Base-by-base conservation (phyloP, 2,888 invertebrate species). In the Amphipyra berbera region DNA sequence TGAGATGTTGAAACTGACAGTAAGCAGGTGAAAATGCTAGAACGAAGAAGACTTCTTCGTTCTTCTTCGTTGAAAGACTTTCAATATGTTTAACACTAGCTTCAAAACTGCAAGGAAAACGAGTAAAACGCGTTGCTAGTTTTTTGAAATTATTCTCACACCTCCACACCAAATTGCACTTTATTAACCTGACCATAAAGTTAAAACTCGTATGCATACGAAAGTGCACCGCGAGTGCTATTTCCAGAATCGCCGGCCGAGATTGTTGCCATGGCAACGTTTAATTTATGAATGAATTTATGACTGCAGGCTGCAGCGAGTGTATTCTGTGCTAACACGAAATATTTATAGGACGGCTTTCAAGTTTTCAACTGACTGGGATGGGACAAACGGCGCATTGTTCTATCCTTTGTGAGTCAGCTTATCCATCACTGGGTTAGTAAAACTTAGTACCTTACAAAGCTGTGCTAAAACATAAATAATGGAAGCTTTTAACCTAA, bases 261-360 rank as follows among this genome's bases (percentile, higher is more conserved):
- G 49, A 58, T 61, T 61, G 74, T 76, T 63, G 45, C 65, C 52
- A 77, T 76, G 63, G 77, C 41, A 73, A 77, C 66, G 48, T 55
- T 66, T 66, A 76, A 76, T 73, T 66, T 77, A 73, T 75, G 69
- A 75, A 75, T 76, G 68, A 61, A 73, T 62, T 75, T 73, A 76
- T 66, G 73, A 59, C 73, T 54, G 65, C 54, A 10, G 33, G 53
- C 56, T 38, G 54, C 53, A 46, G 27, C n/a, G 38, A 59, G 53
- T 59, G 46, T 64, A 59, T 56, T 48, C 48, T 74, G 38, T 57
- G 46, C 54, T 53, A 58, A 68, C 49, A 44, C 15, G 45, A 69
- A 69, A 53, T 69, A 72, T 76, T 68, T 60, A 77, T 68, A 64
- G 64, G 56, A 41, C 57, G 12, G 21, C 47, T 52, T 35, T 53